Conservation (phyloP, 2,797 vertebrate genomes). For the Gymnoscopelus microlampas region DNA sequence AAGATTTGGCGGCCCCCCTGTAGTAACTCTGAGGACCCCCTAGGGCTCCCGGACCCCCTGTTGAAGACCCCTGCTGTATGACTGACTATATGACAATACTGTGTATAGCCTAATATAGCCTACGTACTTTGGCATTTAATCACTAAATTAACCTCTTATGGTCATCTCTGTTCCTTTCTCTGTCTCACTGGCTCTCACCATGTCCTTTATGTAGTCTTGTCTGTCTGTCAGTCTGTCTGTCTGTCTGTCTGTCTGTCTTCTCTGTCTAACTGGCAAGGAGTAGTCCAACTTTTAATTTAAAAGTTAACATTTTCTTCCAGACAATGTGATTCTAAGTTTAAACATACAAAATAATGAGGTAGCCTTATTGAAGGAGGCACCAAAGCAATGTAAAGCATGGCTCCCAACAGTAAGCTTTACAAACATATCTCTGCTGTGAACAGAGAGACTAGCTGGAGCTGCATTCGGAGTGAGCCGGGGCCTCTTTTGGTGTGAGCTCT, state of each 20-base stretch:
- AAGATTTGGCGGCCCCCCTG: too few relatives aligned
- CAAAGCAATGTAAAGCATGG: slow-evolving; percentile 25
- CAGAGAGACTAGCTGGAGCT: slow-evolving; percentile 24
- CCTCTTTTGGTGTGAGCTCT: slow-evolving; percentile 28
- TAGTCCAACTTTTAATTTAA: too few relatives aligned
- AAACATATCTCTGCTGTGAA: slow-evolving; percentile 22
- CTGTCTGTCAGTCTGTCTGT: slow-evolving; percentile 24
- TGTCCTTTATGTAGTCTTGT: slow-evolving; percentile 24
- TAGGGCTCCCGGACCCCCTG: too few relatives aligned
- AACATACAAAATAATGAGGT: background rate
- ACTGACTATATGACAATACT: too few relatives aligned
- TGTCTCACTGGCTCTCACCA: background rate
- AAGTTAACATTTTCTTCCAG: too few relatives aligned
- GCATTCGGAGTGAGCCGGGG: slow-evolving; percentile 33
- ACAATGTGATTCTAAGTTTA: background rate
- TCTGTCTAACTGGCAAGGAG: slow-evolving; percentile 10
- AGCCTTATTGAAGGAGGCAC: slow-evolving; percentile 16
- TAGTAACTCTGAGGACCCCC: too few relatives aligned
- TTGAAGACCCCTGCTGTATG: too few relatives aligned
- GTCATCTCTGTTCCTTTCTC: background rate
- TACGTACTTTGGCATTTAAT: too few relatives aligned
- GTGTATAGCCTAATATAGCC: too few relatives aligned
- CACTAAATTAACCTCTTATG: background rate
- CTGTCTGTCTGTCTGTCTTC: slow-evolving; percentile 33
- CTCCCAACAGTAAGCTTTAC: slow-evolving; percentile 29